Evolutionary conservation across 2,113 vertebrate genomes (phyloP).

Genomic region (Pholis gunnellus): DNA sequence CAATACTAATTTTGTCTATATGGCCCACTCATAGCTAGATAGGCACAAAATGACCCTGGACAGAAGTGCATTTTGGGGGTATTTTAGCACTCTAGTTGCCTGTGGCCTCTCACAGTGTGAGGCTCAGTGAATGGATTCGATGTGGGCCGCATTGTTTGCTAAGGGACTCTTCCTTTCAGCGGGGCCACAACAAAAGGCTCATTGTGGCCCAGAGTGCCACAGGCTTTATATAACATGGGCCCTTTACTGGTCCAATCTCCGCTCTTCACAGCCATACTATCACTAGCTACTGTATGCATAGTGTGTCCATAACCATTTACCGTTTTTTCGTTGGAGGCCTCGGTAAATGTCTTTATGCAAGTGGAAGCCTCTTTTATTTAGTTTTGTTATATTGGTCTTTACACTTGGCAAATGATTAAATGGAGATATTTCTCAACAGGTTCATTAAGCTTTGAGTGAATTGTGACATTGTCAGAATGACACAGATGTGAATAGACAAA

Average conservation of each 20-base stretch:
- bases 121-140: constrained; percentile 74
- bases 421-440: background rate
- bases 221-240: constrained; percentile 76
- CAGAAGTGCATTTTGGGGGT: constrained; percentile 34
- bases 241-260: constrained; percentile 61
- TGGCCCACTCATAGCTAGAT: constrained; percentile 19
- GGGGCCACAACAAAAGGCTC: constrained; percentile 74
- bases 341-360: background rate
- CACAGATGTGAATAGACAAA: background rate
- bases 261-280: constrained; percentile 50
- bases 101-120: constrained; percentile 43
- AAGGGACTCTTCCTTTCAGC: constrained; percentile 74
- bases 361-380: background rate
- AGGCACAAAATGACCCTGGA: constrained; percentile 41
- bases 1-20: background rate
- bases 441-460: background rate
- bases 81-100: constrained; percentile 48
- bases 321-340: background rate
- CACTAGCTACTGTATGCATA: constrained; percentile 45
- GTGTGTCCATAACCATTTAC: constrained; percentile 38
- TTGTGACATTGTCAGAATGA: background rate
- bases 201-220: constrained; percentile 74
- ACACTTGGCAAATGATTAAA: constrained; percentile 24
- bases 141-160: constrained; percentile 74
- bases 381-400: background rate